Base-by-base conservation (phyloP, 2,113 vertebrate genomes). In the Silurus asotus region DNA sequence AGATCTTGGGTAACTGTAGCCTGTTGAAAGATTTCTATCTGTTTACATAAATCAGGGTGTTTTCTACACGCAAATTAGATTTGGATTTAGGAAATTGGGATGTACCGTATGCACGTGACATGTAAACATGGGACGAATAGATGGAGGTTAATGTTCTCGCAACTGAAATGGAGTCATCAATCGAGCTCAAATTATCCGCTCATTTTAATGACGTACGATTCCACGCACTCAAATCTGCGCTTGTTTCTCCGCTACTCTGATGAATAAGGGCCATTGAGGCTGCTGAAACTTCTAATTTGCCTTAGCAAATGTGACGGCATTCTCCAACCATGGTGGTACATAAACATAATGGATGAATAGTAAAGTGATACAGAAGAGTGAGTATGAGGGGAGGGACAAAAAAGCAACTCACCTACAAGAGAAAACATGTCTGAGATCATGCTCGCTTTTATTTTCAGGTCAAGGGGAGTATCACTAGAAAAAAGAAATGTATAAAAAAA, bases 361-460 rank as follows among this genome's bases (percentile, higher is more conserved):
- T 83, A 37, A 83, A 74, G 10, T 56, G 20, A 82, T 49, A 48
- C 25, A 56, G 55, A 72, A 19, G 0, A 65, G 9, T 62, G 6
- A 64, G 3, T 6, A 65, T 15, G n/a, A 72, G 48, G 11, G 74
- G n/a, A 28, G 11, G 74, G n/a, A 28, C 9, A 19, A 48, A 62
- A 62, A 86, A 69, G 80, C 19, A 82, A 97, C 98, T 98, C 89
- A 99, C 98, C 98, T 93, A 99, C 96, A 91, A 99, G 96, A 72
- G 97, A 98, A 92, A 99, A 97, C 98, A 99, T 99, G 93, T 99
- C 98, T 87, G 98, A 97, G 84, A 99, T 97, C 97, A 99, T 97
- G 93, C 97, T 99, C 93, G 98, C 98, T 96, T 99, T 99, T 93
- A 99, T 97, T 95, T 99, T 99, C 93, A 99, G 92, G 93, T 99